Evolutionary conservation across 2,113 vertebrate genomes (phyloP), one percentile per base, ranked within the genome.

Genomic region (Notarius lentiginosus): DNA sequence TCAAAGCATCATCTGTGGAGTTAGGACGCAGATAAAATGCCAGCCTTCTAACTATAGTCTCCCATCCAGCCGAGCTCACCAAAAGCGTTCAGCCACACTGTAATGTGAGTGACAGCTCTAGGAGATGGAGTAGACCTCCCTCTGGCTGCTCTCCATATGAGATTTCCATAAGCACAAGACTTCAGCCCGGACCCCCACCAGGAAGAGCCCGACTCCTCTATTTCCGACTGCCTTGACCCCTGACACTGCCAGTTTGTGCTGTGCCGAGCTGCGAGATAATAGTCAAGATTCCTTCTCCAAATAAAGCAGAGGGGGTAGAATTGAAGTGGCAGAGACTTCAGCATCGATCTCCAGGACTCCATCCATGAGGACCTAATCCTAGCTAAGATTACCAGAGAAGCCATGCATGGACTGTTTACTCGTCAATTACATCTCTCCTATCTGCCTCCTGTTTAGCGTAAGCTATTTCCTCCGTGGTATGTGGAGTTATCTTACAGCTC

Each of bases 311-410:
- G 88, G 87, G 92, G 92, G 92, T 87, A 86, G 95, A 95, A 94
- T 94, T 89, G 93, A 96, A 96, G 94, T 94, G 95, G 93, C 95
- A 94, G 94, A 92, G 93, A 94, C 68, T 91, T 95, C 95, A 92
- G 83, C 88, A 93, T 92, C 94, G 94, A 95, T 96, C 95, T 95
- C 93, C 87, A 91, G 92, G 92, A 92, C 90, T 92, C 90, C 84
- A 84, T 92, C 90, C 92, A 91, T 47, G 79, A 56, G 88, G 79
- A 84, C n/a, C 86, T 87, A 75, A 85, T 85, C 81, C 93, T 85
- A 91, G 90, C 88, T 90, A 92, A 89, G 22, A 93, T 91, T 93
- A 82, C n/a, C 61, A 90, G 3, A 68, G 88, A 92, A 92, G 91
- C 92, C 86, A 86, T 68, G 91, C 30, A 87, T 90, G 90, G 70